Percentiles rank a stretch among this genome's conserved stretches.
phyloP scores from a whole-genome alignment of 2,888 invertebrate genomes.

The Brachypalpus laphriformis region DNA sequence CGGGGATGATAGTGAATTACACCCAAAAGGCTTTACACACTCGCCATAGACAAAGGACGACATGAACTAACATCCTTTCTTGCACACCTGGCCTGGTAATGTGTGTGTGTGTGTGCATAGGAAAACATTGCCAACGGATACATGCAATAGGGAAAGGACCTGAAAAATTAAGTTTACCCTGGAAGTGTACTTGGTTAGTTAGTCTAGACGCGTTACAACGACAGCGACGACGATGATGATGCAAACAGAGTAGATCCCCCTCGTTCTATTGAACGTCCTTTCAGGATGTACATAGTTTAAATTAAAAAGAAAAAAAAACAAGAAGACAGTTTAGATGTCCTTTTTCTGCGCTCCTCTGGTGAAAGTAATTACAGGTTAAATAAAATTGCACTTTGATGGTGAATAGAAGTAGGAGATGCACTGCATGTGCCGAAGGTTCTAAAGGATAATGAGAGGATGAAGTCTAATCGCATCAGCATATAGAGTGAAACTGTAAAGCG shows the following conservation, averaged over 20 bases:
- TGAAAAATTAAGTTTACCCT: slow-evolving; percentile 63
- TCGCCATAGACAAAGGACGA: slow-evolving; percentile 48
- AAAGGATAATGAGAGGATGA: slow-evolving; percentile 43
- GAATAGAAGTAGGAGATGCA: slow-evolving; percentile 37
- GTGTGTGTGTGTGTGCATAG: slow-evolving; percentile 7
- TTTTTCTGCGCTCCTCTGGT: slow-evolving; percentile 33
- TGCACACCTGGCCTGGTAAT: slow-evolving; percentile 30
- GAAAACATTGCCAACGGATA: slow-evolving; percentile 36
- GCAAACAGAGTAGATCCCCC: slow-evolving; percentile 33
- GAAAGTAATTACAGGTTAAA: slow-evolving; percentile 71
- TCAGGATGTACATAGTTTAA: slow-evolving; percentile 43
- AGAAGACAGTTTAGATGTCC: slow-evolving; percentile 55
- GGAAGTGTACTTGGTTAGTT: slow-evolving; percentile 33
- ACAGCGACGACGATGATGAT: slow-evolving; percentile 11
- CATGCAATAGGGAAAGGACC: slow-evolving; percentile 22
- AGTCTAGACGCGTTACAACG: slow-evolving; percentile 61
- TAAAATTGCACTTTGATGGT: slow-evolving; percentile 65
- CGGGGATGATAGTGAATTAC: slow-evolving; percentile 45
- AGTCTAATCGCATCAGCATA: slow-evolving; percentile 47
- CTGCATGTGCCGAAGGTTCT: background rate
- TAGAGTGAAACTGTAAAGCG: slow-evolving; percentile 28
- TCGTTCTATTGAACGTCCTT: slow-evolving; percentile 38
- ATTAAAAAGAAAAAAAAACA: slow-evolving; percentile 20
- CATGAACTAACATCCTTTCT: slow-evolving; percentile 60
- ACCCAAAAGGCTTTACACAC: slow-evolving; percentile 58